Evolutionary conservation across 1,140 invertebrate species (phyloP).

Genomic region (Parasteatoda tepidariorum): DNA sequence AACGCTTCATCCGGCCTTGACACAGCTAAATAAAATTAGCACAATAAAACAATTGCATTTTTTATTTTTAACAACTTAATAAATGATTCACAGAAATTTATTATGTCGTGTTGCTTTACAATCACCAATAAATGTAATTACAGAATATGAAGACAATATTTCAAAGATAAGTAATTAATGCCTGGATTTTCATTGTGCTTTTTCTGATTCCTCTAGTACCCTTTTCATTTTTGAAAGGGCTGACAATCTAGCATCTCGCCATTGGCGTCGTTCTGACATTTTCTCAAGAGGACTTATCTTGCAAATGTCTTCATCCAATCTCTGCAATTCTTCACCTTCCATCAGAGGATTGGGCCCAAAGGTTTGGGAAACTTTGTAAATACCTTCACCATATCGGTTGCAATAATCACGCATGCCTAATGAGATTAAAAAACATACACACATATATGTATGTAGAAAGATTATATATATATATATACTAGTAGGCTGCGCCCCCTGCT

Average conservation of each 20-base stretch:
- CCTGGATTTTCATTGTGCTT: not conserved
- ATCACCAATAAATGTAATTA: too few relatives aligned
- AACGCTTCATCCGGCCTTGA: too few relatives aligned
- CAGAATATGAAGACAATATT: too few relatives aligned
- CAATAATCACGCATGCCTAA: constrained; percentile 79
- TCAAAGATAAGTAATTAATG: too few relatives aligned
- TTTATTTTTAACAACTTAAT: too few relatives aligned
- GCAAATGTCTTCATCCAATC: constrained; percentile 75
- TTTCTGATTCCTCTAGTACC: constrained; percentile 18
- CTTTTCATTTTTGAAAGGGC: constrained; percentile 84
- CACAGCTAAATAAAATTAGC: too few relatives aligned
- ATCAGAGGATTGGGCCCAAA: constrained; percentile 77
- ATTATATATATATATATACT: too few relatives aligned
- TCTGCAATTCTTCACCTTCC: constrained; percentile 72
- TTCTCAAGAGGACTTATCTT: constrained; percentile 80
- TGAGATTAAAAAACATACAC: not conserved
- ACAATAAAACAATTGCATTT: too few relatives aligned
- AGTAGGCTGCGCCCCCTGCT: too few relatives aligned
- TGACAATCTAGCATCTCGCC: constrained; percentile 86
- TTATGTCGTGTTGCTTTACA: too few relatives aligned
- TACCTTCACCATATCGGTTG: constrained; percentile 75
- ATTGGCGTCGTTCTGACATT: constrained; percentile 79
- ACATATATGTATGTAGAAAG: too few relatives aligned
- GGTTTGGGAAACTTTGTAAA: constrained; percentile 78
- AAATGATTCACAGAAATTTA: too few relatives aligned